Evolutionary conservation across 2,888 invertebrate genomes (phyloP), one percentile per base, ranked within the genome.

Genomic region (Hybos culiciformis): DNA sequence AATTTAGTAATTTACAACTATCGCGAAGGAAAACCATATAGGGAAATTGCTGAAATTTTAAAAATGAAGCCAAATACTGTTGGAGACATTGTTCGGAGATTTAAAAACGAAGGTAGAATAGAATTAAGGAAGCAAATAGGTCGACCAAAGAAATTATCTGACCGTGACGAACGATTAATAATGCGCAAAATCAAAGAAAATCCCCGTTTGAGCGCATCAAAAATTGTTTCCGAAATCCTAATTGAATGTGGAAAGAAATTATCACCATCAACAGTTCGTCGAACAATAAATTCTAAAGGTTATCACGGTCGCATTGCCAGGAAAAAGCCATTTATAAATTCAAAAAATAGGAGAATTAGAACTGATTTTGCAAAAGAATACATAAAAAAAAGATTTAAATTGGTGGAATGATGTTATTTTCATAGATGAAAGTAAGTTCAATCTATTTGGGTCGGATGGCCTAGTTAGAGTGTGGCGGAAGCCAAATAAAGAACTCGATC

Each of bases 361-460:
- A 39, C 39, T 19, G 34, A 39, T 19, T 43, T 43, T 34, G 39
- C 39, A 39, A 34, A 37, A 34, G 23, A 39, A 24, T 43, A 33
- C 39, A 32, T n/a, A 43, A 43, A 38, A 33, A 17, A 38, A 38
- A 23, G 17, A 31, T 11, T 24, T 18, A 15, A 23, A 20, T 39
- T 43, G n/a, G n/a, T n/a, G n/a, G n/a, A n/a, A n/a, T n/a, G n/a
- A n/a, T n/a, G n/a, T n/a, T 23, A 39, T 39, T 18, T 43, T 43
- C 34, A 34, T 26, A 21, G 40, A 37, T 26, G 43, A 39, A 32
- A 21, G 34, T 29, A 34, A 43, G 32, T 15, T 33, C 32, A 38
- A 43, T 19, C 33, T 38, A 29, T 43, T 43, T 43, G 39, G 38
- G 17, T 38, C 43, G 29, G 37, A 42, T 42, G 20, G 37, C 20